Evolutionary conservation across 2,797 vertebrate species (phyloP), one percentile per base, ranked within the genome.

Genomic region (Zalophus californianus): DNA sequence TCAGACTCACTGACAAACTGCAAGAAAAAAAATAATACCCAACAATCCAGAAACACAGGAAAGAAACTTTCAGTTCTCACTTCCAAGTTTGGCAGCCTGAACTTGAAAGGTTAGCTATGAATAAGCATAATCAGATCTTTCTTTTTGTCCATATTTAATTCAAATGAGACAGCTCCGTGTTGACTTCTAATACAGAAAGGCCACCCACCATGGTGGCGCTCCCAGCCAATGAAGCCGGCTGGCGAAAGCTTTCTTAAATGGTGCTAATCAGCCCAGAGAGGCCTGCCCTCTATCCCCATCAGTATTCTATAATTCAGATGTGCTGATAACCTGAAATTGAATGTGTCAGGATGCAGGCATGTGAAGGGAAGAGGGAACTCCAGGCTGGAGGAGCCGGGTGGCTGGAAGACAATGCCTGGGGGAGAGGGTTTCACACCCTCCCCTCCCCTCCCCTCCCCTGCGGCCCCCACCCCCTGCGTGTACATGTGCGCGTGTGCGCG

Each of bases 241-340:
- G 99, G 98, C 97, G 98, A 99, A 99, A 99, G 98, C 99, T 99
- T 99, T 99, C 99, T 99, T 99, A 99, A 99, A 99, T 99, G 99
- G 99, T 99, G 99, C 99, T 99, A 99, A 99, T 99, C 99, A 99
- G 99, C 99, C 99, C 99, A 77, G 99, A 99, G 99, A 99, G 99
- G 99, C 99, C 98, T 99, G 99, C 99, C 99, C 99, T 99, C 99
- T 99, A 99, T 99, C 99, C 99, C 99, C 99, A 99, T 99, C 99
- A 99, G 99, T 99, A 99, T 99, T 99, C 99, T 99, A 98, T 99
- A 99, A 99, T 99, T 99, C 99, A 99, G 99, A 99, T 99, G 99
- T 99, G 99, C 99, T 98, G 99, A 99, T 99, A 99, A 99, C 99
- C 99, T 99, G 99, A 99, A 99, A 99, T 99, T 99, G 99, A 99